Base-by-base conservation (phyloP, 2,797 vertebrate species). In the Eleutherodactylus coqui region DNA sequence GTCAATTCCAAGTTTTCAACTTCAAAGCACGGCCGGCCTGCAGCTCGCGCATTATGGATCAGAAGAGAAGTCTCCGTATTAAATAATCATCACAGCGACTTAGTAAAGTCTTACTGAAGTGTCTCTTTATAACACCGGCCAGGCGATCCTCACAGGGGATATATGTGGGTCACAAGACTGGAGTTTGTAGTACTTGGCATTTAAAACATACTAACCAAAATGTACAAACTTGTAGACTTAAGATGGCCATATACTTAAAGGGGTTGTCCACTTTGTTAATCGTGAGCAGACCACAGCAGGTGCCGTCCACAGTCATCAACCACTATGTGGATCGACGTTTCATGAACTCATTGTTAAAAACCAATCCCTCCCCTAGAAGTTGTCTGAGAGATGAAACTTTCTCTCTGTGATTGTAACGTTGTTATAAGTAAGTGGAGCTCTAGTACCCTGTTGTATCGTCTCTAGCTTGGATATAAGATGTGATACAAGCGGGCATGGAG, bases 31-130 rank as follows among this genome's bases (percentile, higher is more conserved):
- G 47, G 64, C 11, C 67, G 16, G 49, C 11, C 45, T 8, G 29
- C 17, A 19, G 67, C 70, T 83, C 75, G 49, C 38, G 62, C 53
- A 51, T 84, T 73, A 79, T 24, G 53, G 34, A 79, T 79, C 76
- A 79, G 82, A 84, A 51, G 69, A 45, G 78, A 75, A 47, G 55
- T 51, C 60, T 41, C 17, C 2, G 67, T 4, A 60, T 84, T 79
- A 83, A 87, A 87, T 79, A 73, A 84, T 84, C 75, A 79, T 87
- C 79, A 79, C 62, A 36, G 41, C 10, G 38, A 69, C 36, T 87
- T 87, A 55, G 14, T 13, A 9, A 19, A 27, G 47, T 43, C 53
- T 86, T 82, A 77, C 21, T 19, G 27, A 45, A 72, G 73, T 38
- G 36, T 72, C 49, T 82, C 16, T 11, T 60, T 70, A 14, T 53